phyloP scores from a whole-genome alignment of 2,113 vertebrate genomes.

The Hippocampus barbouri region DNA sequence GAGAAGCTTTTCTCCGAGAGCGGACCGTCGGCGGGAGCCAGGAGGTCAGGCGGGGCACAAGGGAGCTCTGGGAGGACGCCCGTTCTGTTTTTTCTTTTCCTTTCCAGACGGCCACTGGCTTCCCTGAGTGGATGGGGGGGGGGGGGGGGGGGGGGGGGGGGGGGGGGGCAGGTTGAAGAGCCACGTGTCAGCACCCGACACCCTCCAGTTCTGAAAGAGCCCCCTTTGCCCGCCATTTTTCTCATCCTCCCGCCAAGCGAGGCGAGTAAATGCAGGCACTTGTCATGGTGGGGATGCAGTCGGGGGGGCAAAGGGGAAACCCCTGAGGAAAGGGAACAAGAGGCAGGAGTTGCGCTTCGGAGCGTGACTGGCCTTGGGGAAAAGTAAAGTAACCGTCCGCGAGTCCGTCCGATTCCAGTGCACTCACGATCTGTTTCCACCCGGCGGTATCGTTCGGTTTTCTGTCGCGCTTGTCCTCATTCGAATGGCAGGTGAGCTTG shows the following conservation, averaged over 20 bases:
- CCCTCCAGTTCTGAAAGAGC: slow-evolving; percentile 28
- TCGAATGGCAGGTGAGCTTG: neutral
- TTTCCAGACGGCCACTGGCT: slow-evolving; percentile 59
- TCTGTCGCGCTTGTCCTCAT: neutral
- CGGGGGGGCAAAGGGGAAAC: slow-evolving; percentile 16
- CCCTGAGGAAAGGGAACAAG: slow-evolving; percentile 55
- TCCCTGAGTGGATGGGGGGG: slow-evolving; percentile 75
- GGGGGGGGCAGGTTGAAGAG: slow-evolving; percentile 57
- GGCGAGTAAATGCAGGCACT: slow-evolving; percentile 62
- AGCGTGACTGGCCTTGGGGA: slow-evolving; percentile 41
- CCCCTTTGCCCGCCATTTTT: slow-evolving; percentile 6
- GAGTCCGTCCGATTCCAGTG: slow-evolving; percentile 15
- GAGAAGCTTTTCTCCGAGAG: slow-evolving; percentile 20
- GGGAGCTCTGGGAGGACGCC: slow-evolving; percentile 27
- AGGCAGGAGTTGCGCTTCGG: slow-evolving; percentile 35
- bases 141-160: slow-evolving; percentile 43
- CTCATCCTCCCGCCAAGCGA: slow-evolving; percentile 18
- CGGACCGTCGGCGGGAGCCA: slow-evolving; percentile 41
- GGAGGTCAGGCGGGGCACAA: slow-evolving; percentile 32
- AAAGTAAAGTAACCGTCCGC: slow-evolving; percentile 28
- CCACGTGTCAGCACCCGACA: slow-evolving; percentile 36
- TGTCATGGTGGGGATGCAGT: slow-evolving; percentile 31
- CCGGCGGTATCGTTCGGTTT: neutral
- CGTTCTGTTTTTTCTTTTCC: slow-evolving; percentile 23
- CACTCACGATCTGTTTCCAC: neutral